Percentiles rank a stretch among this genome's conserved stretches.
These are phyloP conservation scores for Tinea pellionella DNA, from an alignment of 2,888 invertebrate genomes.

Conservation along the genomic window DNA sequence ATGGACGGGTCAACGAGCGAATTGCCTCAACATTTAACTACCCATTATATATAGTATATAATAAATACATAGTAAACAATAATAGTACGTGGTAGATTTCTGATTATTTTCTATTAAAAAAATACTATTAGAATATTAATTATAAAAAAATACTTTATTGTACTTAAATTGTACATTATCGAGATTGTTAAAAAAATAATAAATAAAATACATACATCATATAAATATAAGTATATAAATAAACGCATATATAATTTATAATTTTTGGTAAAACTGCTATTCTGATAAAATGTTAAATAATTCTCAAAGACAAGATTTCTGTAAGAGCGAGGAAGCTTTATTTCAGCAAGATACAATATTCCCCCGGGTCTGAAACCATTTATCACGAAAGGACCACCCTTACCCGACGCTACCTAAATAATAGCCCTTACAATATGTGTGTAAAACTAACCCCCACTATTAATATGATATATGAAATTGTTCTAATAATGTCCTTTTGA, in stretches of 20 bases:
- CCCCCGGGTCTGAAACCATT: slow-evolving; percentile 44
- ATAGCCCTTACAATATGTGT: slow-evolving; percentile 21
- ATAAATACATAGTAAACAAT: not conserved
- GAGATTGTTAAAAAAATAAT: no score
- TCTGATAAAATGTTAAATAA: not conserved
- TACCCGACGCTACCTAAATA: slow-evolving; percentile 49
- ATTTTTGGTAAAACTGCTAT: no score
- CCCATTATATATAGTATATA: slow-evolving; percentile 19
- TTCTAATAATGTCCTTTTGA: slow-evolving; percentile 7
- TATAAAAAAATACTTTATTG: no score
- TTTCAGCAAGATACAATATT: slow-evolving; percentile 34
- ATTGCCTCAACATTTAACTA: slow-evolving; percentile 31
- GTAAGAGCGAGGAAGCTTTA: slow-evolving; percentile 28
- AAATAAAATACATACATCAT: no score
- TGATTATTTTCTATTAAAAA: no score
- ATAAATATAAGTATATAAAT: no score
- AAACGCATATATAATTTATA: no score
- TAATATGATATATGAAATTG: not conserved
- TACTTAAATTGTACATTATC: no score
- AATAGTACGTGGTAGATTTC: not conserved
- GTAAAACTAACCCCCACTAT: not conserved
- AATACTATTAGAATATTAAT: no score
- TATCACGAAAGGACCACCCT: slow-evolving; percentile 55
- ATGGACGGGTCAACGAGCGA: slow-evolving; percentile 34
- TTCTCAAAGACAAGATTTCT: slow-evolving; percentile 20